Evolutionary conservation across 1,140 invertebrate species (phyloP).

Genomic region (Condylostylus longicornis): DNA sequence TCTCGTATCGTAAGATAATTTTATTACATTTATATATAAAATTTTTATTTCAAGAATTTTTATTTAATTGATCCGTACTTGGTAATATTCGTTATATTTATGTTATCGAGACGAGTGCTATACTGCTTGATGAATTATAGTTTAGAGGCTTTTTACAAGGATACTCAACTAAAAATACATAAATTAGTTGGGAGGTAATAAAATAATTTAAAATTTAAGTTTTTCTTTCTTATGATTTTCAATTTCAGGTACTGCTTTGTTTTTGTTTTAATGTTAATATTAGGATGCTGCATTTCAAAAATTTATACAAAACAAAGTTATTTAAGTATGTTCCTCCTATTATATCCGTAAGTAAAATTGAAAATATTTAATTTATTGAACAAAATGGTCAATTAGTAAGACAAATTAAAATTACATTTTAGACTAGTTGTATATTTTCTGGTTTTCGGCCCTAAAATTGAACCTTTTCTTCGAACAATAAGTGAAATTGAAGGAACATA

Average conservation of each 20-base stretch:
- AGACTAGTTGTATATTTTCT: slow-evolving; percentile 63
- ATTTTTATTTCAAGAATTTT: slow-evolving; percentile 66
- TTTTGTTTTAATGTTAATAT: slow-evolving; percentile 13
- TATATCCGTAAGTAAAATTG: slow-evolving; percentile 69
- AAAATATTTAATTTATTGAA: not conserved
- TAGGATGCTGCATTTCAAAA: slow-evolving; percentile 44
- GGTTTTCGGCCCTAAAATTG: slow-evolving; percentile 60
- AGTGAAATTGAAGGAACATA: slow-evolving; percentile 30
- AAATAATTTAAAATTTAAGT: not conserved
- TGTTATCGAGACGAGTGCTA: slow-evolving; percentile 63
- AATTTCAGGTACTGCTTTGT: slow-evolving; percentile 19
- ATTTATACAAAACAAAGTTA: slow-evolving; percentile 19
- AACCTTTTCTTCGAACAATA: slow-evolving; percentile 51
- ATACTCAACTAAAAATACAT: not conserved
- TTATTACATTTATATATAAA: slow-evolving; percentile 1
- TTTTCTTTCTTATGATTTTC: not conserved
- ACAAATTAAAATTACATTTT: not conserved
- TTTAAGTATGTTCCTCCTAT: slow-evolving; percentile 36
- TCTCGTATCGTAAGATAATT: not conserved
- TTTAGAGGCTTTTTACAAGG: slow-evolving; percentile 2
- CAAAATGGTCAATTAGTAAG: not conserved
- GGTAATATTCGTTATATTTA: slow-evolving; percentile 62
- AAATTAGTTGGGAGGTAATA: not conserved
- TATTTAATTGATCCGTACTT: slow-evolving; percentile 84
- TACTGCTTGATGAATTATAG: slow-evolving; percentile 34